These are phyloP conservation scores for Willowsia nigromaculata DNA, from an alignment of 2,888 invertebrate genomes.

Conservation along the genomic window DNA sequence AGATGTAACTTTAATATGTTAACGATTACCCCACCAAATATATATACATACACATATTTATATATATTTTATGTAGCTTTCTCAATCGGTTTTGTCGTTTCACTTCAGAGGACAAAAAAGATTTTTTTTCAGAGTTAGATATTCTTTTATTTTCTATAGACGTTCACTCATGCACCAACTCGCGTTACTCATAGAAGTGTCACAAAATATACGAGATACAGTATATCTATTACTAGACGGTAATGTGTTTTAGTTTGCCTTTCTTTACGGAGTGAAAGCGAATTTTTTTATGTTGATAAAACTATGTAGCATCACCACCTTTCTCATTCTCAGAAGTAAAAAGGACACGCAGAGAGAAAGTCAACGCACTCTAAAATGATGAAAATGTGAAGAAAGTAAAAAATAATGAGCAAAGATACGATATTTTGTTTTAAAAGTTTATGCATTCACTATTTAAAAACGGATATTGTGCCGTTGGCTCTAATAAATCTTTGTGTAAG, in stretches of 20 bases:
- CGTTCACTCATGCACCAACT: neutral
- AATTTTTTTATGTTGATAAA: neutral
- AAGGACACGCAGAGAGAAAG: neutral
- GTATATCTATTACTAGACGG: too few species aligned
- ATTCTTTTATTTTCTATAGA: neutral
- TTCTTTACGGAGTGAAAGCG: neutral
- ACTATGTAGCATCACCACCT: neutral
- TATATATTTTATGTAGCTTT: neutral
- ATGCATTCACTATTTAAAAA: neutral
- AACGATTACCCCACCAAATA: constrained; percentile 1
- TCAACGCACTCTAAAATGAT: neutral
- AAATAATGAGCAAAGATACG: neutral
- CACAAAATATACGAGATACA: neutral
- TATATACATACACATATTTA: too few species aligned
- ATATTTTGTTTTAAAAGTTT: too few species aligned
- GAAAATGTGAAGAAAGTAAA: neutral
- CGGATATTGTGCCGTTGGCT: too few species aligned
- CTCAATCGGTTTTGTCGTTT: neutral
- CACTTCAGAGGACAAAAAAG: neutral
- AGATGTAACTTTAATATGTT: neutral
- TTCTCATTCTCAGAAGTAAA: neutral
- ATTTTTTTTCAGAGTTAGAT: neutral
- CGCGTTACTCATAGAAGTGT: neutral
- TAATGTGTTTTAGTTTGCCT: too few species aligned
- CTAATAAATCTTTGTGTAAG: too few species aligned